Conservation (phyloP, 2,888 invertebrate genomes). For the Drosophila macrospina region DNA sequence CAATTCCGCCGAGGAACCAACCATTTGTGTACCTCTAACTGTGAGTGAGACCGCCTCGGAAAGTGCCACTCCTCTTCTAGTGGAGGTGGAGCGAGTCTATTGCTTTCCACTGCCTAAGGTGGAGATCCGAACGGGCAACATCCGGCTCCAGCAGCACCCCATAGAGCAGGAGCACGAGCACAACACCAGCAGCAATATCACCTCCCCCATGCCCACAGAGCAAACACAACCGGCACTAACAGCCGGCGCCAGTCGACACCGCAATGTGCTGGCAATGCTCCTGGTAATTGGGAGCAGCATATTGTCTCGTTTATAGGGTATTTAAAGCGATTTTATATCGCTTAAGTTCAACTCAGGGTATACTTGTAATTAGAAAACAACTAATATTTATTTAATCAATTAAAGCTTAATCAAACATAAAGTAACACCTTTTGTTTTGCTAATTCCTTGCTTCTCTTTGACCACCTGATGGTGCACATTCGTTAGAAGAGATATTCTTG, state of each 20-base stretch:
- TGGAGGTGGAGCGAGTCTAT: constrained; percentile 78
- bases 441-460: too few species aligned
- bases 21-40: constrained; percentile 79
- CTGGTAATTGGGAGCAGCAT: constrained; percentile 38
- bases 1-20: constrained; percentile 75
- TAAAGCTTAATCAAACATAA: constrained; percentile 14
- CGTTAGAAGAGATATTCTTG: background rate
- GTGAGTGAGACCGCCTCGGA: constrained; percentile 73
- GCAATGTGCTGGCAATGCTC: constrained; percentile 12
- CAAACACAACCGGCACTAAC: constrained; percentile 17
- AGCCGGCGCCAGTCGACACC: constrained; percentile 12
- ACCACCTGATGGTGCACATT: too few species aligned
- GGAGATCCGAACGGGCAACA: constrained; percentile 57
- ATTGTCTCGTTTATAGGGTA: constrained; percentile 19
- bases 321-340: constrained; percentile 32
- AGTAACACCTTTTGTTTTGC: background rate
- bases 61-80: constrained; percentile 47
- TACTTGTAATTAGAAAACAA: constrained; percentile 46
- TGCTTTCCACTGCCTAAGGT: constrained; percentile 81
- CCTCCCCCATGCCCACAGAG: constrained; percentile 31
- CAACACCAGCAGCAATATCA: constrained; percentile 30
- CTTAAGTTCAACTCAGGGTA: constrained; percentile 65
- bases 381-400: constrained; percentile 35
- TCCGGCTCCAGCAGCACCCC: constrained; percentile 28
- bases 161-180: constrained; percentile 14